A percentile compares a stretch with the other conserved stretches of the same genome.
Conservation (phyloP, 2,113 vertebrate genomes). For the Propithecus coquereli region DNA sequence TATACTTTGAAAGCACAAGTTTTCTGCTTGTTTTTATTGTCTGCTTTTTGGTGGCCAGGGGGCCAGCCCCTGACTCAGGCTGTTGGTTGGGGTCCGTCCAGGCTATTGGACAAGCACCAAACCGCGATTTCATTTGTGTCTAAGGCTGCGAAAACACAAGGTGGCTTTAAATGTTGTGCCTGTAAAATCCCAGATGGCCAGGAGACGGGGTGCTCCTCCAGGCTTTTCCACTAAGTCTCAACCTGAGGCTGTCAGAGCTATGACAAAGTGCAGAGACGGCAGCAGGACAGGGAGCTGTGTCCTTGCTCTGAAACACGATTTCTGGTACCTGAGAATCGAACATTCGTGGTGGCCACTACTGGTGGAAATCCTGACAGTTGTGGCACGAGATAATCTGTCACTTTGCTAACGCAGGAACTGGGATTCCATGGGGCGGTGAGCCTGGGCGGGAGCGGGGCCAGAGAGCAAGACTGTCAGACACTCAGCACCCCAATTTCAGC, state of each 20-base stretch:
- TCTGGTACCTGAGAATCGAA: background rate
- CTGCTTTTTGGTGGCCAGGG: background rate
- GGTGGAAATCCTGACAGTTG: background rate
- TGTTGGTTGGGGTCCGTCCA: background rate
- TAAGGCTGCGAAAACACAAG: background rate
- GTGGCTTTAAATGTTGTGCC: background rate
- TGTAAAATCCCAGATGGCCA: background rate
- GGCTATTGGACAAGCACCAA: background rate
- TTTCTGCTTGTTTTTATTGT: background rate
- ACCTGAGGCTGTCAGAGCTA: background rate
- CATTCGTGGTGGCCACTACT: rapidly evolving
- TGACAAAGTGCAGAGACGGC: background rate
- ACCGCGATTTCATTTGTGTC: background rate
- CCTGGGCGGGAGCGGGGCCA: rapidly evolving
- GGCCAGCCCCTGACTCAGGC: rapidly evolving
- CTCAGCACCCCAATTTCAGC: background rate
- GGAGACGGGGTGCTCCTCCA: background rate
- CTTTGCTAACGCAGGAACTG: background rate
- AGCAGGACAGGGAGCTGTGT: background rate
- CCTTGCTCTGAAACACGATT: background rate
- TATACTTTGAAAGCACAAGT: background rate
- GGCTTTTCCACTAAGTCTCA: background rate
- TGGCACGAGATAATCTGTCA: background rate
- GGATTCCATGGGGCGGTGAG: background rate
- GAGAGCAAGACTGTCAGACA: background rate